These are phyloP conservation scores for Heliconius melpomene DNA, from an alignment of 1,140 invertebrate genomes.

Conservation along the genomic window DNA sequence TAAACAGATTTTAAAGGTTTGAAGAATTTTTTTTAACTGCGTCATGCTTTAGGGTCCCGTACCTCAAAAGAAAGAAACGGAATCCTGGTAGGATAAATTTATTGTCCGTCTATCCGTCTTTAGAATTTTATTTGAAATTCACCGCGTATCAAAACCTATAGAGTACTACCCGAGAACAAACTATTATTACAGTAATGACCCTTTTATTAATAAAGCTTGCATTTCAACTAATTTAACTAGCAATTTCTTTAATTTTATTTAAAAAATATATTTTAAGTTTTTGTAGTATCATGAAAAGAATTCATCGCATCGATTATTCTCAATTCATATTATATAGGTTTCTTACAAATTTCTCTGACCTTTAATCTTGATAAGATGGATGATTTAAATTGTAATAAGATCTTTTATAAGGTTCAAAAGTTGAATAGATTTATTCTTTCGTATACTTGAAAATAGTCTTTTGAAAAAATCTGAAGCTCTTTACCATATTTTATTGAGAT, in stretches of 20 bases:
- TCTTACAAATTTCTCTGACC: constrained; percentile 12
- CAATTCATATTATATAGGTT: constrained; percentile 5
- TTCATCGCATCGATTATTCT: not conserved
- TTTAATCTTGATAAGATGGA: constrained; percentile 17
- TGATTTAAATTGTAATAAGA: constrained; percentile 14
- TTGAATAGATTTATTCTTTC: not conserved
- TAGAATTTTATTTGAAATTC: too few relatives aligned
- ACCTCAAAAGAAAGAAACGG: too few relatives aligned
- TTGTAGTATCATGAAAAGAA: not conserved
- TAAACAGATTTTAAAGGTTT: too few relatives aligned
- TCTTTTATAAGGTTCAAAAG: constrained; percentile 12
- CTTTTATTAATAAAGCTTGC: too few relatives aligned
- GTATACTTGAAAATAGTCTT: not conserved
- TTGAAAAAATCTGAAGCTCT: not conserved
- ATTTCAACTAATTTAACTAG: too few relatives aligned
- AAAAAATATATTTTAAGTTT: not conserved
- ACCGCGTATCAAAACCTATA: too few relatives aligned
- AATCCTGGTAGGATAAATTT: too few relatives aligned
- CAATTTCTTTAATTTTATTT: not conserved
- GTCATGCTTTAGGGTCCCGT: too few relatives aligned
- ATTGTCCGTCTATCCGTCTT: too few relatives aligned
- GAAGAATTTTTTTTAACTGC: too few relatives aligned
- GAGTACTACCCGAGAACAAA: too few relatives aligned
- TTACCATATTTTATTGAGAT: not conserved
- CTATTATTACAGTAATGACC: too few relatives aligned